phyloP scores from a whole-genome alignment of 37 sponge, comb jelly and placozoan species.

The Ianthella basta region DNA sequence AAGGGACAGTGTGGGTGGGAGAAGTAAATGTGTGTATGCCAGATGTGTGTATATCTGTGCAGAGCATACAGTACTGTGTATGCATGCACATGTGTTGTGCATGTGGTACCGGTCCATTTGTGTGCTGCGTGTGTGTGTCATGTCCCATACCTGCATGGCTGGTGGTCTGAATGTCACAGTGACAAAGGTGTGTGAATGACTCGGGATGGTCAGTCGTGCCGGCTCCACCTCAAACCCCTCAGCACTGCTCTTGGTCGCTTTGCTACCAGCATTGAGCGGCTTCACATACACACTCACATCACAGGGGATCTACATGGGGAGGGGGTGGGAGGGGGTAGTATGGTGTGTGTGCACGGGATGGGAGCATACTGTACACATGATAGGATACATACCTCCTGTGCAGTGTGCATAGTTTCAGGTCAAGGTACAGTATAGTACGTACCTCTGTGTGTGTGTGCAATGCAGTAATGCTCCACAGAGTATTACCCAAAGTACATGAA shows the following conservation, averaged over 20 bases:
- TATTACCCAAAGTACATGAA: neutral
- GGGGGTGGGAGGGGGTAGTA: neutral
- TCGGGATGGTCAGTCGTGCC: conserved; percentile 64
- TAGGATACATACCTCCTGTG: neutral
- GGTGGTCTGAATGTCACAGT: conserved; percentile 88
- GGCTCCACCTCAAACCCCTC: conserved; percentile 92
- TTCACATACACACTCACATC: conserved; percentile 67
- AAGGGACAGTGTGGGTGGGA: too few relatives aligned
- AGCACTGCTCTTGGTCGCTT: conserved; percentile 47
- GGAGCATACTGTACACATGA: neutral
- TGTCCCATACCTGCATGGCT: conserved; percentile 77
- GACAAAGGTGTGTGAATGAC: conserved; percentile 87
- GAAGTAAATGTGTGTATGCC: neutral
- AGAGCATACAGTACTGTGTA: neutral
- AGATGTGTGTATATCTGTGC: neutral
- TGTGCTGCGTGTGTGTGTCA: neutral
- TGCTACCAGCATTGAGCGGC: conserved; percentile 26
- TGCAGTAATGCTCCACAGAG: neutral
- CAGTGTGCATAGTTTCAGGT: neutral
- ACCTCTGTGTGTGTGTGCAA: neutral
- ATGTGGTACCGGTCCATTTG: neutral
- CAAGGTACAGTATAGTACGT: neutral
- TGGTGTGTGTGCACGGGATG: neutral
- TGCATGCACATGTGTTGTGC: neutral
- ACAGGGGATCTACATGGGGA: conserved; percentile 75